A percentile compares a stretch with the other conserved stretches of the same genome.
Conservation (phyloP, 1,140 invertebrate genomes). For the Caenorhabditis brenneri region DNA sequence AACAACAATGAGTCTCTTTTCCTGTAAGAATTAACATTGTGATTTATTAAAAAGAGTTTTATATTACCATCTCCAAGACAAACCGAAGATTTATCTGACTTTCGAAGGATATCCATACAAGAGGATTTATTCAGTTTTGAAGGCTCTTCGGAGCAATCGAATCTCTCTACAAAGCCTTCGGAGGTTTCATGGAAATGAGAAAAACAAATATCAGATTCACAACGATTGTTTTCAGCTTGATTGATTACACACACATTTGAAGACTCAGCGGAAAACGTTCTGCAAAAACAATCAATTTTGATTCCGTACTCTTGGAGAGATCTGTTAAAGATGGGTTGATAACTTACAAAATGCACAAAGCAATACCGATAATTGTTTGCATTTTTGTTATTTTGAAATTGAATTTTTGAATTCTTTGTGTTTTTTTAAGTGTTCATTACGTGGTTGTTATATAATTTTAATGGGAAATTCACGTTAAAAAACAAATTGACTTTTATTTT, state of each 20-base stretch:
- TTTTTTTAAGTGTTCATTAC: no score
- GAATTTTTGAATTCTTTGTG: no score
- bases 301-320: no score
- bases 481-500: not conserved
- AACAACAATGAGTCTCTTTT: not conserved
- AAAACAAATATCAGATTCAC: not conserved
- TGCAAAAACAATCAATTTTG: not conserved
- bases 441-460: no score
- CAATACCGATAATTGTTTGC: not conserved
- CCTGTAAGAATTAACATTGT: not conserved
- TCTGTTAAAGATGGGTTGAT: not conserved
- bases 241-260: not conserved
- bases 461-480: no score
- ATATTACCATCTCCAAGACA: not conserved
- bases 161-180: not conserved
- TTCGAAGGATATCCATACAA: not conserved
- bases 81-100: not conserved
- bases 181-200: conserved; percentile 8
- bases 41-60: no score
- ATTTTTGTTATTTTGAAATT: no score
- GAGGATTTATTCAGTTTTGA: not conserved
- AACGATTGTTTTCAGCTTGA: not conserved
- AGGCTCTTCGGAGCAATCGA: not conserved
- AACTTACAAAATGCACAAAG: not conserved
- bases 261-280: not conserved